Conservation (phyloP, 1,140 invertebrate genomes). For the Lasioglossum baleicum region DNA sequence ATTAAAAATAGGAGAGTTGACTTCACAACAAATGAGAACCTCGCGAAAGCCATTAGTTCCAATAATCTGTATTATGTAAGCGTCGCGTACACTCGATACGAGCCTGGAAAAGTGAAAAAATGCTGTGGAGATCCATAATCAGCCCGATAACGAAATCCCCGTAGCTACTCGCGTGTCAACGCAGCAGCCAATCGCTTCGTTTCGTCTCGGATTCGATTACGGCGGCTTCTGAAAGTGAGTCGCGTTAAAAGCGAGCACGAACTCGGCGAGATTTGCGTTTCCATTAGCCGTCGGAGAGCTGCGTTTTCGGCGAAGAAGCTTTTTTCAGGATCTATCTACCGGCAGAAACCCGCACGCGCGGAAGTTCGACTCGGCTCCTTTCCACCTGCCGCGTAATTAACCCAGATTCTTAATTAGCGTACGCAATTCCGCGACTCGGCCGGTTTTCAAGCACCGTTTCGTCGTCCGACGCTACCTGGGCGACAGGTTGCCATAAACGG, state of each 20-base stretch:
- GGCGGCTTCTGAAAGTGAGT: background rate
- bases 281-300: background rate
- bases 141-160: no score
- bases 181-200: no score
- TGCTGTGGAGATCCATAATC: no score
- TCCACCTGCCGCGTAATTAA: constrained; percentile 32
- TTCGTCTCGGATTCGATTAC: no score
- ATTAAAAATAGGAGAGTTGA: no score
- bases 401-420: constrained; percentile 50
- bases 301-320: constrained; percentile 4
- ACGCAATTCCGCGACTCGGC: constrained; percentile 36
- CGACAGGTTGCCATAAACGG: background rate
- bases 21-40: no score
- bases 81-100: no score
- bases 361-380: constrained; percentile 19
- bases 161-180: no score
- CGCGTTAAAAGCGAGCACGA: background rate
- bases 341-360: background rate
- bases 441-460: constrained; percentile 18
- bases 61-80: no score
- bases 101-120: no score
- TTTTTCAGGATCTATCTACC: background rate
- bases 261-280: constrained; percentile 1
- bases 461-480: background rate
- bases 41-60: no score